Percentiles rank a stretch among this genome's conserved stretches.
These are phyloP conservation scores for Drosophila nr. perissopoda DNA, from an alignment of 2,888 invertebrate genomes.

Conservation along the genomic window DNA sequence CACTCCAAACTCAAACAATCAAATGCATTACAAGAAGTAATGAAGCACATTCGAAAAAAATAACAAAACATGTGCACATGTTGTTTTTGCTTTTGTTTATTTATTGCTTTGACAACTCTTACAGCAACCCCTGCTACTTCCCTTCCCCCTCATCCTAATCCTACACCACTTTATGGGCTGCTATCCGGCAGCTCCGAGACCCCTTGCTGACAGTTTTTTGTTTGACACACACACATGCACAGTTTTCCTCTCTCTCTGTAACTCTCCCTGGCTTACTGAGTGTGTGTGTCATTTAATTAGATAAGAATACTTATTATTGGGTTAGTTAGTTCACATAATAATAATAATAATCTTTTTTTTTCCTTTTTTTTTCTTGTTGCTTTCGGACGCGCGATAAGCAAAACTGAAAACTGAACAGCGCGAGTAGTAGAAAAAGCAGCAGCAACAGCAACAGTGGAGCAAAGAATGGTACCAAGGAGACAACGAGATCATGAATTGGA, in stretches of 20 bases:
- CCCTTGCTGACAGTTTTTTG: conserved; percentile 67
- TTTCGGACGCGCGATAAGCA: conserved; percentile 63
- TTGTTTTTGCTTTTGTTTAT: conserved; percentile 1
- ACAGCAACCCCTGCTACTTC: not conserved
- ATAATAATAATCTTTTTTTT: conserved; percentile 62
- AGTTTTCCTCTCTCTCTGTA: conserved; percentile 2
- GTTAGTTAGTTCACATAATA: conserved; percentile 77
- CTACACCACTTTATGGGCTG: conserved; percentile 41
- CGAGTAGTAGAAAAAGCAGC: conserved; percentile 21
- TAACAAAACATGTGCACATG: conserved; percentile 44
- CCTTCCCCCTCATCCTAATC: not conserved
- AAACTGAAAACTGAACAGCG: conserved; percentile 45
- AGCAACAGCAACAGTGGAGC: conserved; percentile 5
- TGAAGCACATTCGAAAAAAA: not conserved
- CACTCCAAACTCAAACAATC: conserved; percentile 23
- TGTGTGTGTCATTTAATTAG: conserved; percentile 70
- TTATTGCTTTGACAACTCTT: conserved; percentile 15
- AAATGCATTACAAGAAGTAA: conserved; percentile 35
- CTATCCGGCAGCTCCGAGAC: conserved; percentile 49
- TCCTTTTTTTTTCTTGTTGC: conserved; percentile 31
- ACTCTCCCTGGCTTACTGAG: not conserved
- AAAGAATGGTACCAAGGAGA: conserved; percentile 26
- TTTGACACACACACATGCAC: conserved; percentile 27
- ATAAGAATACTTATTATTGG: conserved; percentile 79
- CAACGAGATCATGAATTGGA: conserved; percentile 31